Evolutionary conservation across 2,888 invertebrate species (phyloP).

Genomic region (Lycophotia porphyrea): DNA sequence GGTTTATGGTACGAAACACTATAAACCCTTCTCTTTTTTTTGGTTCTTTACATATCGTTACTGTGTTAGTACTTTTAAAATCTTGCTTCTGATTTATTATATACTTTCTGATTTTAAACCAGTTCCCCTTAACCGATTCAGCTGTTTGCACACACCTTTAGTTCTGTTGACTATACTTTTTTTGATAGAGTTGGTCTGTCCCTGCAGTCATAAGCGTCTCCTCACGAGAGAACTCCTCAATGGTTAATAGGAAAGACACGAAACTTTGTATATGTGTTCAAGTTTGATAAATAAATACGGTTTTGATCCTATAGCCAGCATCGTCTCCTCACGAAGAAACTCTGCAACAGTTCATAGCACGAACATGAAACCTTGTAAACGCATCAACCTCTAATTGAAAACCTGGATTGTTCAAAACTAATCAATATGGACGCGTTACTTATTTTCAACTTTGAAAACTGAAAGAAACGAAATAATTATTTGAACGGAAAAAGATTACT

Average conservation of each 20-base stretch:
- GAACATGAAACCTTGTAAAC: background rate
- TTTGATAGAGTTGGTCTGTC: background rate
- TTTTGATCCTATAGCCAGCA: background rate
- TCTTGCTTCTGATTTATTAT: too few species aligned
- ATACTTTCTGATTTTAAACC: too few species aligned
- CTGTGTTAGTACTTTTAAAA: too few species aligned
- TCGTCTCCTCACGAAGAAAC: background rate
- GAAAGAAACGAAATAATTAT: background rate
- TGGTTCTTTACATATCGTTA: too few species aligned
- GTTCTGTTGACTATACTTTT: background rate
- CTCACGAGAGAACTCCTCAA: background rate
- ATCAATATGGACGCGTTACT: background rate
- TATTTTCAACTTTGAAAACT: background rate
- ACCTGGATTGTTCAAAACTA: background rate
- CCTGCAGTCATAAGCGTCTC: background rate
- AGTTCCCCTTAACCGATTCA: background rate
- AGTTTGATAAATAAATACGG: background rate
- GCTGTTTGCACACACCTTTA: background rate
- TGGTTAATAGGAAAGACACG: background rate
- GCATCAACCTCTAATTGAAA: background rate
- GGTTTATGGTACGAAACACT: too few species aligned
- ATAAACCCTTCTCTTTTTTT: too few species aligned
- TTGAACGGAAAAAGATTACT: background rate
- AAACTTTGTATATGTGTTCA: background rate
- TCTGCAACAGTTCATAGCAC: background rate